phyloP scores from a whole-genome alignment of 2,797 vertebrate genomes.

The Bovichtus variegatus region DNA sequence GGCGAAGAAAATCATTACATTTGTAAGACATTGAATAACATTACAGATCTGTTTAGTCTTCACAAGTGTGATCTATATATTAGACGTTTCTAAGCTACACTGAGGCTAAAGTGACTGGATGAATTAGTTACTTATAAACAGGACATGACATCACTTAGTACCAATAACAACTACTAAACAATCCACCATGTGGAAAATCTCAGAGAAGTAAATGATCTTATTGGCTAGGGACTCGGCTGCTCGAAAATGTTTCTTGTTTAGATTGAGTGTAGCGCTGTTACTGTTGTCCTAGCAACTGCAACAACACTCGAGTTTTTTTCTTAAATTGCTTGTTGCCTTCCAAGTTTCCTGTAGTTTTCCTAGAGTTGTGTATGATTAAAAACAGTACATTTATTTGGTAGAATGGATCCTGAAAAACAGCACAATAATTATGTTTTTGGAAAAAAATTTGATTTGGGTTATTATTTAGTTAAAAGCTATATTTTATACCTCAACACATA shows the following conservation, averaged over 20 bases:
- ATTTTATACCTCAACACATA: conserved; percentile 19
- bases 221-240: not conserved
- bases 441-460: not conserved
- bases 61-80: not conserved
- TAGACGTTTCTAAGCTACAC: not conserved
- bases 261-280: not conserved
- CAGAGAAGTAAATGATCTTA: not conserved
- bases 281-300: not conserved
- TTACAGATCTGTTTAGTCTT: not conserved
- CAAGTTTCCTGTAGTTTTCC: not conserved
- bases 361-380: not conserved
- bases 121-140: not conserved
- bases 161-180: not conserved
- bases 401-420: not conserved
- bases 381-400: not conserved
- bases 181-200: not conserved
- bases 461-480: conserved; percentile 17
- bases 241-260: not conserved
- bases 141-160: not conserved
- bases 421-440: not conserved
- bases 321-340: not conserved
- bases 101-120: not conserved
- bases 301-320: not conserved
- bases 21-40: not conserved
- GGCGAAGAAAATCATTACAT: not conserved